Base-by-base conservation (phyloP, 2,797 vertebrate genomes). In the Hipposideros larvatus region DNA sequence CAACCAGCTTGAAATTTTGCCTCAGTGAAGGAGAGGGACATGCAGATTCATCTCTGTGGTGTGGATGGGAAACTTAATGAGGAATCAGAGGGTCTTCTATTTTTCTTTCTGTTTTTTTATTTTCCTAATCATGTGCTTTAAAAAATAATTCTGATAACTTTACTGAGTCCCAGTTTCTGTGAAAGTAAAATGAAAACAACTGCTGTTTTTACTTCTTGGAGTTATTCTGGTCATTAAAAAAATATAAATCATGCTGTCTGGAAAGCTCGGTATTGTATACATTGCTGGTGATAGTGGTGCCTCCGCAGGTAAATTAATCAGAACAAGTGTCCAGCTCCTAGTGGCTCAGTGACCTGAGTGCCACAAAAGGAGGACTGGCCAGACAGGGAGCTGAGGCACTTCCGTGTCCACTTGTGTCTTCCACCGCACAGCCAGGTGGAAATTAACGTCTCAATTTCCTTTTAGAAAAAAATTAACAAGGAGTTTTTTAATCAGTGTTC, bases 191-290 rank as follows among this genome's bases (percentile, higher is more conserved):
- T 57, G 16, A 80, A 46, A 74, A 55, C 1, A 65, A 26, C 10
- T 82, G 21, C 10, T 66, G 11, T 91, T 85, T 87, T 90, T 71
- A 57, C 4, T 96, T 85, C 21, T 92, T 89, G 34, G n/a, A 65
- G 11, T 48, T 84, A 1, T 65, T 41, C 31, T 87, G 21, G 7
- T 80, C 53, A 19, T 77, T 87, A 59, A 57, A 48, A 75, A 79
- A 14, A 68, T n/a, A 71, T 28, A 18, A 11, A 53, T 34, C 43
- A 43, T 82, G 5, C 9, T 85, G 48, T 18, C 9, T 19, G 22
- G 55, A 70, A 57, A 78, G 15, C 22, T 91, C 43, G 46, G 1
- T 70, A 57, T 41, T 70, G 6, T 55, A 41, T 57, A 24, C 13
- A 34, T 51, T 43, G 14, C 2, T 90, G 28, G 4, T 61, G 10